phyloP scores from a whole-genome alignment of 1,140 invertebrate species.

The Cotesia typhae region DNA sequence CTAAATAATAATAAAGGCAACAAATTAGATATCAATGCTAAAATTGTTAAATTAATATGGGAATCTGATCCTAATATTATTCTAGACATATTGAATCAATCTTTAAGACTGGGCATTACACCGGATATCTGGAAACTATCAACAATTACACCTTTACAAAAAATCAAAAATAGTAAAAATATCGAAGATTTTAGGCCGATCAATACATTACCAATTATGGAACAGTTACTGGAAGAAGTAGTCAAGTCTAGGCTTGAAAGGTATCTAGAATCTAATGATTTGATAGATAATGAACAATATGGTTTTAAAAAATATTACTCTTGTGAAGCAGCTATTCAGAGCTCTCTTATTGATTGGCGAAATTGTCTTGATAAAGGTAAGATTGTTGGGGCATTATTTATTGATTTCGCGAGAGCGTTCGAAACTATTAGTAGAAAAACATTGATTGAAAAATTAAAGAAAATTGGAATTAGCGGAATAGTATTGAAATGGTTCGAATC shows the following conservation, averaged over 20 bases:
- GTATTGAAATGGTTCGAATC: slow-evolving; percentile 29
- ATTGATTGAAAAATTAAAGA: slow-evolving; percentile 27
- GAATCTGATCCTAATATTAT: neutral
- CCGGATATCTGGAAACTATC: slow-evolving; percentile 38
- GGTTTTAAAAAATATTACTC: too few relatives aligned
- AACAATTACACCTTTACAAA: too few relatives aligned
- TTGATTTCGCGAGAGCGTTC: slow-evolving; percentile 39
- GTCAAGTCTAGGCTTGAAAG: too few relatives aligned
- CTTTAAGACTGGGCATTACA: slow-evolving; percentile 13
- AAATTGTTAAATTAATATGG: too few relatives aligned
- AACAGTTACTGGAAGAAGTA: too few relatives aligned
- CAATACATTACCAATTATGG: too few relatives aligned
- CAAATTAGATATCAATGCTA: too few relatives aligned
- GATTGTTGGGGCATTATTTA: slow-evolving; percentile 16
- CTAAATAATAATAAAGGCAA: too few relatives aligned
- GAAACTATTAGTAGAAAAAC: slow-evolving; percentile 34
- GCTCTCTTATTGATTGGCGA: slow-evolving; percentile 21
- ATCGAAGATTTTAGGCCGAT: too few relatives aligned
- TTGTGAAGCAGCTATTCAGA: slow-evolving; percentile 31
- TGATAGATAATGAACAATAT: too few relatives aligned
- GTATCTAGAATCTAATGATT: too few relatives aligned
- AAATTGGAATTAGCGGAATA: slow-evolving; percentile 25
- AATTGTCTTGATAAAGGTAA: slow-evolving; percentile 1
- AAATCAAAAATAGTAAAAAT: too few relatives aligned
- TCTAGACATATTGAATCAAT: slow-evolving; percentile 32